Evolutionary conservation across 2,888 invertebrate genomes (phyloP).

Genomic region (Metallyticus violacea): DNA sequence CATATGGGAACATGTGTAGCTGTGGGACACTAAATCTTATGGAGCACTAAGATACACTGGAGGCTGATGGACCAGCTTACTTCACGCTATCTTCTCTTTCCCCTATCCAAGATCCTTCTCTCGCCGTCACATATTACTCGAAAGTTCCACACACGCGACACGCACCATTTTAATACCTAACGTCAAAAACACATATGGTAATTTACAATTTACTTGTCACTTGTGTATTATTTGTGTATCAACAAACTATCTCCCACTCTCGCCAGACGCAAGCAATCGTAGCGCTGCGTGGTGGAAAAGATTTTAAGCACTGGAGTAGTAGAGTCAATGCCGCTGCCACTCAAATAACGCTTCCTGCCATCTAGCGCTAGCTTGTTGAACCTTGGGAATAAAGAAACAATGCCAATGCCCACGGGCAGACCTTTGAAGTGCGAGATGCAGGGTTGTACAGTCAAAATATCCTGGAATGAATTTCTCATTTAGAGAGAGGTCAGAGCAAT

Average conservation of each 20-base stretch:
- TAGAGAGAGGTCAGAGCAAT: background rate
- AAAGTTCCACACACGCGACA: background rate
- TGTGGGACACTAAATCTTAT: background rate
- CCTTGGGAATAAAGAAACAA: background rate
- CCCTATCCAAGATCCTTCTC: background rate
- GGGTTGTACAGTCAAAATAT: background rate
- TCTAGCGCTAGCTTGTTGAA: background rate
- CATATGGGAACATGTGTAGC: constrained; percentile 14
- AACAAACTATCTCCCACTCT: background rate
- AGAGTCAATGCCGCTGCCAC: background rate
- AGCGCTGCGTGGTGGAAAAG: constrained; percentile 5
- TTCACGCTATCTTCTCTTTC: background rate
- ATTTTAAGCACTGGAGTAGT: background rate
- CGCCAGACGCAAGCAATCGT: background rate
- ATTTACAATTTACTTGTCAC: background rate
- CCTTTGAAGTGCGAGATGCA: background rate
- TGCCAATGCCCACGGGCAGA: background rate
- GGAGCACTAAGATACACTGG: background rate
- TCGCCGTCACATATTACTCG: constrained; percentile 1
- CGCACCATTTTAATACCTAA: background rate
- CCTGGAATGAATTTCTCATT: background rate
- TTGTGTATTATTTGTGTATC: background rate
- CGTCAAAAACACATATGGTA: background rate
- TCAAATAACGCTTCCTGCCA: background rate
- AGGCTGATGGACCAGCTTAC: background rate